Evolutionary conservation across 2,797 vertebrate species (phyloP).

Genomic region (Anomalospiza imberbis): DNA sequence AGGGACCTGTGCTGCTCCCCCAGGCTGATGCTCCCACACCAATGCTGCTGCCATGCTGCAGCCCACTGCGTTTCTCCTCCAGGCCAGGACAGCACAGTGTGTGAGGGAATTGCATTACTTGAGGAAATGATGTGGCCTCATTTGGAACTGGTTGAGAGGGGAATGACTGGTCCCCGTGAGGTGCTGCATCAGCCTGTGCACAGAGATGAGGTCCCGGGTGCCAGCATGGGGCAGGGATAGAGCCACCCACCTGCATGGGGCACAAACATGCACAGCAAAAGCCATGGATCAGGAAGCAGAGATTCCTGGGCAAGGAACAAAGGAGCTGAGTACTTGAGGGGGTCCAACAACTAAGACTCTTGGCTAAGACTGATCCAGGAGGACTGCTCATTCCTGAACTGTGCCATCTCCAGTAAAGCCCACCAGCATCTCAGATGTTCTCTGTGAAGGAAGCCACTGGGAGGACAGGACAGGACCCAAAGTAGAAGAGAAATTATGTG

Average conservation of each 20-base stretch:
- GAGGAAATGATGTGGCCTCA: neutral
- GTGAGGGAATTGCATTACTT: neutral
- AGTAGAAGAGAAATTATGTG: neutral
- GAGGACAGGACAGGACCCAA: neutral
- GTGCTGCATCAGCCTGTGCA: neutral
- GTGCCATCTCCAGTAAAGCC: neutral
- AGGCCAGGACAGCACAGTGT: fast-evolving
- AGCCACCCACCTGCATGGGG: fast-evolving
- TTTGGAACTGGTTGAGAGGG: neutral
- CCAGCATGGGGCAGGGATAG: fast-evolving
- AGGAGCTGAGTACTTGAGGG: neutral
- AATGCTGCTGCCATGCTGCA: fast-evolving
- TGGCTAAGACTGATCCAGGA: fast-evolving
- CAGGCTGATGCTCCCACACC: fast-evolving
- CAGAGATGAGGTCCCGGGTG: neutral
- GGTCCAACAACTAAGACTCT: neutral
- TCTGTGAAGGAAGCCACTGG: neutral
- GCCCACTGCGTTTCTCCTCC: neutral
- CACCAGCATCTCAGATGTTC: neutral
- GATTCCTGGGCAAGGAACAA: neutral
- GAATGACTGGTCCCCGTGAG: neutral
- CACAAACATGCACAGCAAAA: neutral
- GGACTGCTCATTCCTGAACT: neutral
- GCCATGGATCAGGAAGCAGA: neutral
- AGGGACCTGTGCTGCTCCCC: neutral